Evolutionary conservation across 2,113 vertebrate genomes (phyloP).

Genomic region (Psilopogon haemacephalus): DNA sequence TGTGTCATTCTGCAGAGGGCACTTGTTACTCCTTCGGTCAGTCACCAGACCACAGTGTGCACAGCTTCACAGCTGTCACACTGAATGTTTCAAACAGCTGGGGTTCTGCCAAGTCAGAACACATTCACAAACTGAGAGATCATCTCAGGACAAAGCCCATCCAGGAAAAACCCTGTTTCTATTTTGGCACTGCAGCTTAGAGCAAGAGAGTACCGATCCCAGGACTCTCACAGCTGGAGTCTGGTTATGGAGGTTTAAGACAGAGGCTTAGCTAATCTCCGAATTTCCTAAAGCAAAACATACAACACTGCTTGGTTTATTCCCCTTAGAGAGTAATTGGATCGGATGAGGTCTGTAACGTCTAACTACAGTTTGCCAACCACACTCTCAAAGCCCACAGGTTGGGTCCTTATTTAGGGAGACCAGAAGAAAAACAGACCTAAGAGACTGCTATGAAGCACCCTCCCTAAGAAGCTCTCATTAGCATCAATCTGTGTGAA

Average conservation of each 20-base stretch:
- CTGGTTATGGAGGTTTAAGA: constrained; percentile 35
- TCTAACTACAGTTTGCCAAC: background rate
- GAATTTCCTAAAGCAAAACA: background rate
- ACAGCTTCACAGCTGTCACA: background rate
- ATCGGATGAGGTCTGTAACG: background rate
- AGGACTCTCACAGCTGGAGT: constrained; percentile 1
- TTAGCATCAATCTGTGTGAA: background rate
- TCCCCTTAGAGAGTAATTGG: background rate
- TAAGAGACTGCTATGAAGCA: fast-evolving
- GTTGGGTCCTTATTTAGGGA: background rate
- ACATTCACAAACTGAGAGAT: background rate
- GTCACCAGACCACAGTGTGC: background rate
- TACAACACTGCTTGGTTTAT: background rate
- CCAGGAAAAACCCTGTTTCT: constrained; percentile 42
- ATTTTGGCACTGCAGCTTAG: background rate
- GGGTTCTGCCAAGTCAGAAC: constrained; percentile 23
- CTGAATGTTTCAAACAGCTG: background rate
- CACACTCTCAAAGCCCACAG: background rate
- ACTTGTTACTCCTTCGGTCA: background rate
- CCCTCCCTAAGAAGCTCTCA: background rate
- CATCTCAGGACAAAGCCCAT: constrained; percentile 27
- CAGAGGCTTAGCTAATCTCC: constrained; percentile 3
- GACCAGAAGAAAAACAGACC: background rate
- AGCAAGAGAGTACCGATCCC: background rate
- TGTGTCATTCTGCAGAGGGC: background rate